Base-by-base conservation (phyloP, 2,888 invertebrate genomes). In the Monoplex corrugatus region DNA sequence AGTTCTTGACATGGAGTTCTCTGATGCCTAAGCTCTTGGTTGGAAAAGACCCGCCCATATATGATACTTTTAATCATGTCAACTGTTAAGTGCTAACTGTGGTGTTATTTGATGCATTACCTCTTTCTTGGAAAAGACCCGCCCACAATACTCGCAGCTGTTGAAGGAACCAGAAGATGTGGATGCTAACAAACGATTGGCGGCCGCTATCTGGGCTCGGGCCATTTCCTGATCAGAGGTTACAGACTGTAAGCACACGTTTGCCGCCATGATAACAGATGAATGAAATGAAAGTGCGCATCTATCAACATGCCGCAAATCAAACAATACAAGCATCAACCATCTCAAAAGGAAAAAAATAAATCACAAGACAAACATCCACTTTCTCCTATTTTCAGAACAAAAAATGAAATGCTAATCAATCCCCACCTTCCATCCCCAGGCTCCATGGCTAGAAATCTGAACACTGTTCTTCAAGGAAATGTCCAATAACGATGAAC, bases 121-220 rank as follows among this genome's bases (percentile, higher is more conserved):
- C 88, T 91, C 91, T 80, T 91, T 91, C 75, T 91, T 91, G 44
- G 91, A 90, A 89, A 91, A 91, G 88, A 90, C 89, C 8, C 91
- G 85, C 8, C 91, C 91, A 88, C 91, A 91, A 68, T 89, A 91
- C 35, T 91, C 91, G 78, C 91, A 91, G 78, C 82, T 82, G 83
- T 88, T 88, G 88, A 80, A 88, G 63, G 83, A 57, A 38, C 82
- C 40, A 13, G 88, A 88, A 13, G 88, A 88, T 23, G 83, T 88
- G 23, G 88, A 88, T 3, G 88, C 88, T 72, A 88, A 57, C 63
- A 88, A 63, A 43, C 88, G 80, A 63, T 88, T 88, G 45, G 88
- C 88, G n/a, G 88, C 83, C n/a, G 88, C 88, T 43, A 88, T 83
- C 88, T 88, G 88, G 13, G 88, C 88, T 45, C 88, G 63, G 38